phyloP scores from a whole-genome alignment of 2,797 vertebrate genomes.

The Malurus leucopterus region DNA sequence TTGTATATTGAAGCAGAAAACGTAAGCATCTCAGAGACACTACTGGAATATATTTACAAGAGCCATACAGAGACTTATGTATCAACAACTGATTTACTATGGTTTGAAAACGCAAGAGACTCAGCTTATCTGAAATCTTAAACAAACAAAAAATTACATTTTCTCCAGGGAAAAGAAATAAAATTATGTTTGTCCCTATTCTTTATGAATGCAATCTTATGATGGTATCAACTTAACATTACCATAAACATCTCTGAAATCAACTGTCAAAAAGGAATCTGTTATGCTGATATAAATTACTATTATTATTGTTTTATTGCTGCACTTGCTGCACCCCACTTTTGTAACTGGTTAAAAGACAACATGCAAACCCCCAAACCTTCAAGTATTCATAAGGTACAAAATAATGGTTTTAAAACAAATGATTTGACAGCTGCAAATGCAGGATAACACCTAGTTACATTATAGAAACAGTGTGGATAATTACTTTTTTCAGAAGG shows the following conservation, averaged over 20 bases:
- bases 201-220: conserved; percentile 44
- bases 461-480: conserved; percentile 78
- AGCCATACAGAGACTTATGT: neutral
- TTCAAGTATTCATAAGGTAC: conserved; percentile 61
- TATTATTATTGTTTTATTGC: conserved; percentile 12
- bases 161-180: conserved; percentile 38
- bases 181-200: conserved; percentile 17
- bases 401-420: conserved; percentile 69
- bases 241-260: conserved; percentile 55
- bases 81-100: neutral
- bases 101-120: conserved; percentile 26
- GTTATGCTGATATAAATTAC: conserved; percentile 29
- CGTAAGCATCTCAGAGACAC: neutral
- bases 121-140: conserved; percentile 36
- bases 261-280: conserved; percentile 41
- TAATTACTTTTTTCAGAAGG: conserved; percentile 72
- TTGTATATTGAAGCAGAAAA: neutral
- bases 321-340: conserved; percentile 43
- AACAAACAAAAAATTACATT: conserved; percentile 30
- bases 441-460: conserved; percentile 74
- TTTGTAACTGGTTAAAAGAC: conserved; percentile 56
- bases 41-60: neutral
- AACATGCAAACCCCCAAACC: conserved; percentile 64
- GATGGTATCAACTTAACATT: conserved; percentile 35
- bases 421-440: conserved; percentile 77